phyloP scores from a whole-genome alignment of 2,888 invertebrate species.

The Apodemia zela region DNA sequence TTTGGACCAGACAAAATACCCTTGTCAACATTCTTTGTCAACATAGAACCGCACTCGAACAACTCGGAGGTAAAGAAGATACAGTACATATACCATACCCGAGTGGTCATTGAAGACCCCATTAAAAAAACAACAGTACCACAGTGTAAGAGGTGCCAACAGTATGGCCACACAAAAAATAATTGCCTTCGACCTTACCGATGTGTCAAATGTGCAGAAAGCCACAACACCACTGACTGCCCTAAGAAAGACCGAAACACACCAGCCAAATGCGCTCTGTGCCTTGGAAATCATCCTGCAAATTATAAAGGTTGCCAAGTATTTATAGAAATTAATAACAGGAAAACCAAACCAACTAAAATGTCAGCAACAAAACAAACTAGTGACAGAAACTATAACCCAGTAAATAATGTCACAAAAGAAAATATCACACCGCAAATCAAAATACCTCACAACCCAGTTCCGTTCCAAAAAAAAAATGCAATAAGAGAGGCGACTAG shows the following conservation, averaged over 20 bases:
- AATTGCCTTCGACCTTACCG: conserved; percentile 33
- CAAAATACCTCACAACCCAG: neutral
- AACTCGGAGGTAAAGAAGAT: too few relatives aligned
- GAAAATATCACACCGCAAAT: neutral
- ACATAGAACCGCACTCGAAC: too few relatives aligned
- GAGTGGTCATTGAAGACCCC: too few relatives aligned
- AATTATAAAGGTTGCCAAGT: neutral
- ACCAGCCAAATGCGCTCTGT: too few relatives aligned
- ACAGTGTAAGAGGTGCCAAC: conserved; percentile 34
- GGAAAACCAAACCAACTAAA: neutral
- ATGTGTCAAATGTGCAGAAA: conserved; percentile 33
- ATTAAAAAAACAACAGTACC: neutral
- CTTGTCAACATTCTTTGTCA: too few relatives aligned
- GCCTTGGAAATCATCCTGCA: too few relatives aligned
- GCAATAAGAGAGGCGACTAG: neutral
- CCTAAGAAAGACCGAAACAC: conserved; percentile 17
- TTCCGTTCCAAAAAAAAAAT: neutral
- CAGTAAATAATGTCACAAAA: neutral
- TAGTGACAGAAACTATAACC: neutral
- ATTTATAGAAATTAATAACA: neutral
- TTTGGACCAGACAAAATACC: too few relatives aligned
- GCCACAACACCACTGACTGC: conserved; percentile 31
- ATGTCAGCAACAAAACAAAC: neutral
- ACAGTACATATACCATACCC: too few relatives aligned
- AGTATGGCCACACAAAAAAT: conserved; percentile 35